Conservation (phyloP, 37 sponge, comb jelly and placozoan genomes). For the Chondrosia reniformis region DNA sequence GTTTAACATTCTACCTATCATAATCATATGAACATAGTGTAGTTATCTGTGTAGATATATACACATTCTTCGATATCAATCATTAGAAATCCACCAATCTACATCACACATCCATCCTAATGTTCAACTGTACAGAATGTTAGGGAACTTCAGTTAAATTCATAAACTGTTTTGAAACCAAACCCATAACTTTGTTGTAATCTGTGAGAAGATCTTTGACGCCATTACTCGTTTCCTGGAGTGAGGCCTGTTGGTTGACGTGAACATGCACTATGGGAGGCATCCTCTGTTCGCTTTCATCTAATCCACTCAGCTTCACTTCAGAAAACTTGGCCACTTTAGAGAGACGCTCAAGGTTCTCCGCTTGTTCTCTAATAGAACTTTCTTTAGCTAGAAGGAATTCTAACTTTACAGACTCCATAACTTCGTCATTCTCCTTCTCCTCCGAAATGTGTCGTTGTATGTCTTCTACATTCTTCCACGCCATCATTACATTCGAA, state of each 20-base stretch:
- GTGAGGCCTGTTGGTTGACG: not conserved
- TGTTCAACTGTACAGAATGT: not conserved
- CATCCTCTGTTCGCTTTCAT: not conserved
- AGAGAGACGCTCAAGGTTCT: not conserved
- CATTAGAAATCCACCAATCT: too few species aligned
- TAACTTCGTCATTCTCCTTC: not conserved
- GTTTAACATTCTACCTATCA: not conserved
- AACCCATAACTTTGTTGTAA: conserved; percentile 1
- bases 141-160: not conserved
- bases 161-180: not conserved
- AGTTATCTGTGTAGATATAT: not conserved
- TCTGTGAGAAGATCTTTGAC: conserved; percentile 7
- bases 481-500: not conserved
- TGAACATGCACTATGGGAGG: not conserved
- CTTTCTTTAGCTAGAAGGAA: not conserved
- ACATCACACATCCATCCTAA: not conserved
- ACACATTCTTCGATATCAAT: not conserved
- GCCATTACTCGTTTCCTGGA: not conserved
- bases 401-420: not conserved
- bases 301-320: not conserved
- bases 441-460: not conserved
- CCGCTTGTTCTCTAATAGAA: not conserved
- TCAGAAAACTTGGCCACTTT: too few species aligned
- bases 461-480: not conserved
- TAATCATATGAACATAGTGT: not conserved